Evolutionary conservation across 2,888 invertebrate genomes (phyloP), one percentile per base, ranked within the genome.

Genomic region (Myathropa florea): DNA sequence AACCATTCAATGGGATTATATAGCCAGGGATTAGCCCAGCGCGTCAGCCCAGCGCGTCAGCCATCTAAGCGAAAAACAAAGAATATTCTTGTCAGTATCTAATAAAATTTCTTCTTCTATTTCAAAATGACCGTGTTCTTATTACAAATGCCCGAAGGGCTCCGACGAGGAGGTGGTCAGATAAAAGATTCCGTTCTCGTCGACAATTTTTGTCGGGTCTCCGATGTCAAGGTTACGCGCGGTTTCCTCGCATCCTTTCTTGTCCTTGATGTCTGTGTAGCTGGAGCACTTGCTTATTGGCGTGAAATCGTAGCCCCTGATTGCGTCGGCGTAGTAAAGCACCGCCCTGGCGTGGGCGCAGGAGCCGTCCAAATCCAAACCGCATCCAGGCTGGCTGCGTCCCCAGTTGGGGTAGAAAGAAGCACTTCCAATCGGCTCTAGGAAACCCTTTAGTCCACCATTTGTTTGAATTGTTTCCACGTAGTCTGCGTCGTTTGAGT

Each of bases 301-400:
- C 18, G 75, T 57, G 73, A 88, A 90, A 2, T 73, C 60, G 71
- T 89, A 83, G 1, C 80, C 82, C 21, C 28, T 57, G 10, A 93
- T 88, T 0, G 93, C 92, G 89, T 93, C 93, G 0, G 92, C 92
- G 81, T 90, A 93, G 68, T 91, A 92, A 55, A 88, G 24, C 82
- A 91, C 91, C 0, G 92, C 89, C 78, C 93, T 90, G 14, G 88
- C 88, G 88, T 93, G 93, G 0, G 93, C 89, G 89, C 93, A 94
- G 4, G 79, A 78, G 57, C 90, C 90, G 83, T 87, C 89, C 72
- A 90, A 75, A 90, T 90, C 91, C 86, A 88, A 89, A 89, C 91
- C 93, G 92, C 93, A 93, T 91, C 93, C 93, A 89, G 92, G 90
- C 92, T 94, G 94, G 91, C 92, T 92, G 91, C 93, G 93, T 91